Evolutionary conservation across 2,888 invertebrate species (phyloP).

Genomic region (Pristionchus maxplancki): DNA sequence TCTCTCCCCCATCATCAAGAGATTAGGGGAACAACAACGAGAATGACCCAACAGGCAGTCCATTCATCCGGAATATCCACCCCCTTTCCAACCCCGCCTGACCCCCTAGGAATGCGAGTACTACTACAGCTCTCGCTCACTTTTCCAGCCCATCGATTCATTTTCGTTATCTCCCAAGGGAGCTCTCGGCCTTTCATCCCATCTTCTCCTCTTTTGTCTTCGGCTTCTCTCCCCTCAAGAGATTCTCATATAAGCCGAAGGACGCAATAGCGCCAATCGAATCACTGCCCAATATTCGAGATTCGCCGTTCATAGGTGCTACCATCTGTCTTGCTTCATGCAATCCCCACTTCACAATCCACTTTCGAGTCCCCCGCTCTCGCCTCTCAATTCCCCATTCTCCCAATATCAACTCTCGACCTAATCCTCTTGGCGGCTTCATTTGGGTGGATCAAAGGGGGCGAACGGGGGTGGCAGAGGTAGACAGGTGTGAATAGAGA

Average conservation of each 20-base stretch:
- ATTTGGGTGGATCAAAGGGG: not conserved
- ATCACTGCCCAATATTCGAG: constrained; percentile 33
- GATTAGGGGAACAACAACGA: not conserved
- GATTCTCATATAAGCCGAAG: constrained; percentile 37
- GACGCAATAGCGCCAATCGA: not conserved
- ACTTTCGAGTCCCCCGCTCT: not conserved
- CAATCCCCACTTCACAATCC: constrained; percentile 46
- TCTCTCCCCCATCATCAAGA: constrained; percentile 44
- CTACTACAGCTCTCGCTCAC: not conserved
- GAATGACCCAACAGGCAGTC: constrained; percentile 2
- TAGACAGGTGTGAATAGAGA: constrained; percentile 27
- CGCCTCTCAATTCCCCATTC: constrained; percentile 47
- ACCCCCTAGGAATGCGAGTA: constrained; percentile 17
- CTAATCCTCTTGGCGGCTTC: constrained; percentile 48
- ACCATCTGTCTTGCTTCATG: constrained; percentile 33
- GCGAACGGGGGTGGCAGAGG: not conserved
- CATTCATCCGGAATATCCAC: constrained; percentile 1
- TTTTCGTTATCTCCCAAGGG: constrained; percentile 21
- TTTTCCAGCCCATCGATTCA: constrained; percentile 23
- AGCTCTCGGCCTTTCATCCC: constrained; percentile 15
- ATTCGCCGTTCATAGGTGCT: constrained; percentile 26
- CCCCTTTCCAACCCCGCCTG: not conserved
- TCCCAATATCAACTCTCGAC: constrained; percentile 49
- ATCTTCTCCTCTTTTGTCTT: constrained; percentile 44
- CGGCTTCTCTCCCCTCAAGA: constrained; percentile 7